phyloP scores from a whole-genome alignment of 2,797 vertebrate species.

The Anguilla marmorata region DNA sequence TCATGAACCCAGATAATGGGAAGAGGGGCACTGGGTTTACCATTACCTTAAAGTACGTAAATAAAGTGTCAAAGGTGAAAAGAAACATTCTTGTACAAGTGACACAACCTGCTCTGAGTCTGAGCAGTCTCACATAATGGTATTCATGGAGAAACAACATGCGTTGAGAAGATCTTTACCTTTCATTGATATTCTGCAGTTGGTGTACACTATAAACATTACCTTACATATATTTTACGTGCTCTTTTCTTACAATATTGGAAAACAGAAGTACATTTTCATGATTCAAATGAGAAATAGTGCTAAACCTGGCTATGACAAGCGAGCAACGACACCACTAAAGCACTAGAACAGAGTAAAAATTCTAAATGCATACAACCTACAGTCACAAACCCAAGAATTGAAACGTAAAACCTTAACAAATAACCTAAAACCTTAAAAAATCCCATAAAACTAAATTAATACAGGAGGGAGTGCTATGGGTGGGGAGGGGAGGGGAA shows the following conservation, averaged over 20 bases:
- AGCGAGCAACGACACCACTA: background rate
- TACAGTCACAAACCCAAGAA: background rate
- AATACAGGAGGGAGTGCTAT: too few relatives aligned
- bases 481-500: too few relatives aligned
- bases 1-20: constrained; percentile 16
- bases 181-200: background rate
- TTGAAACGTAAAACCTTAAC: background rate
- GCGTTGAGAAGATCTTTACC: background rate
- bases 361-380: background rate
- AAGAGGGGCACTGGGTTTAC: constrained; percentile 8
- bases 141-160: background rate
- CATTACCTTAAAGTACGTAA: constrained; percentile 6
- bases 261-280: background rate
- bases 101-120: background rate
- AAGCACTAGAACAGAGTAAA: background rate
- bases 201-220: background rate
- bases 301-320: background rate
- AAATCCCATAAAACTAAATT: too few relatives aligned
- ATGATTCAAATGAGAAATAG: background rate
- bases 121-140: background rate
- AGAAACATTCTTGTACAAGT: background rate
- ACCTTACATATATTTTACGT: background rate
- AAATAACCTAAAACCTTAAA: too few relatives aligned
- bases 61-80: constrained; percentile 13
- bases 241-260: background rate